These are phyloP conservation scores for Agelastica alni DNA, from an alignment of 2,888 invertebrate species.

Conservation along the genomic window DNA sequence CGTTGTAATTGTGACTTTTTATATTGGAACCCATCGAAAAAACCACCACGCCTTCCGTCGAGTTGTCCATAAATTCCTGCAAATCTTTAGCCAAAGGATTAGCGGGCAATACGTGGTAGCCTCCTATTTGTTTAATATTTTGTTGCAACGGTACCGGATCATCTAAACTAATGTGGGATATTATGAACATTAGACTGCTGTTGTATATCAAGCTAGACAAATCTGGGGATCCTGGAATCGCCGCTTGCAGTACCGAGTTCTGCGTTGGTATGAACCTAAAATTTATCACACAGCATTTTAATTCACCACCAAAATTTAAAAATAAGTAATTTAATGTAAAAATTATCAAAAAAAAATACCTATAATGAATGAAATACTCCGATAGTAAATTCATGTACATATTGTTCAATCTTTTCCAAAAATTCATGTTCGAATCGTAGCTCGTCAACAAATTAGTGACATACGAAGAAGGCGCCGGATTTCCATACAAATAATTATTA, in stretches of 20 bases:
- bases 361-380: constrained; percentile 19
- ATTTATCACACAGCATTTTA: too few relatives aligned
- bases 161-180: constrained; percentile 60
- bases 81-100: constrained; percentile 55
- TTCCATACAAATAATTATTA: constrained; percentile 55
- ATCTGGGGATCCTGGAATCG: constrained; percentile 40
- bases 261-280: constrained; percentile 24
- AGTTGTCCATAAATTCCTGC: constrained; percentile 59
- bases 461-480: constrained; percentile 55
- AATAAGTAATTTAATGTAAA: too few relatives aligned
- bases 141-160: constrained; percentile 60
- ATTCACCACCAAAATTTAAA: too few relatives aligned
- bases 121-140: constrained; percentile 63
- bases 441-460: neutral
- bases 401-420: constrained; percentile 61
- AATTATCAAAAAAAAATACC: too few relatives aligned
- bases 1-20: constrained; percentile 60
- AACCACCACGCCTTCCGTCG: constrained; percentile 61
- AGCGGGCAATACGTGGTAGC: constrained; percentile 55
- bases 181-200: constrained; percentile 44
- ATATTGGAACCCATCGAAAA: constrained; percentile 67
- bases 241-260: constrained; percentile 37
- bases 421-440: constrained; percentile 54
- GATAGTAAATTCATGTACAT: constrained; percentile 43
- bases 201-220: constrained; percentile 42